Percentiles rank a stretch among this genome's conserved stretches.
Evolutionary conservation across 2,113 vertebrate species (phyloP).

Genomic region (Hypomesus transpacificus): DNA sequence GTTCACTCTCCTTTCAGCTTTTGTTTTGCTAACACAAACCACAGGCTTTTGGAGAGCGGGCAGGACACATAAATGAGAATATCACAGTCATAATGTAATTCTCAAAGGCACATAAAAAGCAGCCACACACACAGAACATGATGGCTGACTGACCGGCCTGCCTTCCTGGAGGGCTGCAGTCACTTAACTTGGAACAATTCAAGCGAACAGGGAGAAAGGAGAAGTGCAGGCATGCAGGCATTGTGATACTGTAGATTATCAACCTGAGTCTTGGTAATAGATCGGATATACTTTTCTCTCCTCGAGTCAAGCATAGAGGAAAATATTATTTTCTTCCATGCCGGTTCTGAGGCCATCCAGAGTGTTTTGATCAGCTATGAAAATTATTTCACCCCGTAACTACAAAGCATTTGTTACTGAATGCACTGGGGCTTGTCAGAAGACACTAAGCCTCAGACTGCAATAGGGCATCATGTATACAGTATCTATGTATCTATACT

Average conservation of each 20-base stretch:
- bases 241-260: neutral
- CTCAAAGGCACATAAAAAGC: constrained; percentile 25
- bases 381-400: neutral
- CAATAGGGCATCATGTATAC: no score
- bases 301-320: neutral
- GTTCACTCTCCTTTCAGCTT: constrained; percentile 16
- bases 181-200: neutral
- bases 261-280: neutral
- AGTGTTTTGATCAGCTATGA: neutral
- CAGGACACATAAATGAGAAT: constrained; percentile 28
- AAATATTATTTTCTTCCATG: no score
- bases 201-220: neutral
- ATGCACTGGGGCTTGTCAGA: neutral
- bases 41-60: neutral
- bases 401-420: neutral
- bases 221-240: neutral
- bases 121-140: constrained; percentile 30
- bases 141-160: neutral
- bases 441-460: neutral
- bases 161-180: neutral
- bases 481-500: no score
- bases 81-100: constrained; percentile 39
- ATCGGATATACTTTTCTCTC: neutral
- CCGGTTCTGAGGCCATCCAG: neutral
- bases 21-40: constrained; percentile 24